A percentile compares a stretch with the other conserved stretches of the same genome.
Evolutionary conservation across 2,797 vertebrate species (phyloP).

Genomic region (Rhodeus uyekii): DNA sequence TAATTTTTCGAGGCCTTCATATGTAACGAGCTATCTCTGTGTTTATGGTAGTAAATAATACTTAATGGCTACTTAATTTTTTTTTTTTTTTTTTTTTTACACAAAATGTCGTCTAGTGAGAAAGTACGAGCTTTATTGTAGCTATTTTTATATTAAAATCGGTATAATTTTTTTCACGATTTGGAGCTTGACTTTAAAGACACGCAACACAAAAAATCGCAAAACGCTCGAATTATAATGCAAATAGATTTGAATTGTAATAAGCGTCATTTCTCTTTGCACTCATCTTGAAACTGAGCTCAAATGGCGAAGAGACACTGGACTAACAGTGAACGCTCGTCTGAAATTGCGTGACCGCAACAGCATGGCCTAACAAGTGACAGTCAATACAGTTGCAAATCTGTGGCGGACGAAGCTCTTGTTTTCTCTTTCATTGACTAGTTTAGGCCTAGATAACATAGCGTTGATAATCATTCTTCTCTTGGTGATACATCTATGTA

Average conservation of each 20-base stretch:
- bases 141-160: not conserved
- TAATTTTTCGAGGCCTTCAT: conserved; percentile 29
- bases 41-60: not conserved
- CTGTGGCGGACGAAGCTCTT: conserved; percentile 4
- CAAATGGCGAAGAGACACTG: conserved; percentile 5
- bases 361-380: conserved; percentile 50
- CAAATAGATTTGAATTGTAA: not conserved
- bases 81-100: not conserved
- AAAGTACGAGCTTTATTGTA: not conserved
- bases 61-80: conserved; percentile 3
- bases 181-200: not conserved
- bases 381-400: conserved; percentile 31
- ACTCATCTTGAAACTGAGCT: not conserved
- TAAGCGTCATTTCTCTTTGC: not conserved
- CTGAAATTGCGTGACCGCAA: conserved; percentile 26
- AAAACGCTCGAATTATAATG: not conserved
- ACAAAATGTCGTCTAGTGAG: conserved; percentile 12
- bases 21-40: not conserved
- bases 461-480: not conserved
- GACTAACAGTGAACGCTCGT: not conserved
- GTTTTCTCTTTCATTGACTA: conserved; percentile 6
- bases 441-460: not conserved
- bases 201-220: not conserved
- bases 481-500: not conserved
- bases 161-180: not conserved